phyloP scores from a whole-genome alignment of 2,113 vertebrate genomes.

The Rhodinocichla rosea region DNA sequence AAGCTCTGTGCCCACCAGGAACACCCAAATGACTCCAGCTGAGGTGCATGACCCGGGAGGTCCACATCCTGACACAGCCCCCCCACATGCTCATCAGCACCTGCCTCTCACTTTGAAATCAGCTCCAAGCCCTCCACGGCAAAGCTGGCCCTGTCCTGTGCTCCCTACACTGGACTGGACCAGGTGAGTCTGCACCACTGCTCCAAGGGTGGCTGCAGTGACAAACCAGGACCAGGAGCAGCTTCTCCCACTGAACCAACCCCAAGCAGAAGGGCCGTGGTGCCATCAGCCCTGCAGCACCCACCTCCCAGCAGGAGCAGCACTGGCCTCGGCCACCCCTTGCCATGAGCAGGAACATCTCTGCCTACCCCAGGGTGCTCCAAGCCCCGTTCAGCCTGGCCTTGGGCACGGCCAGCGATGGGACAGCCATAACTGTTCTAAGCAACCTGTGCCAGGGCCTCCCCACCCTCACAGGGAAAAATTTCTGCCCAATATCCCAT shows the following conservation, averaged over 20 bases:
- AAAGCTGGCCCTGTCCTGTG: not conserved
- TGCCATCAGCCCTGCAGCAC: not conserved
- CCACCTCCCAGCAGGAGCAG: not conserved
- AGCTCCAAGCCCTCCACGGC: not conserved
- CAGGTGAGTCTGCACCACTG: too few relatives aligned
- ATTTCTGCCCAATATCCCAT: not conserved
- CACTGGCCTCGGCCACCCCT: not conserved
- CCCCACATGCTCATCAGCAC: accelerated
- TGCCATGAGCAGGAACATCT: not conserved
- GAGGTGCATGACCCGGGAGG: not conserved
- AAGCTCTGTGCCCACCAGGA: not conserved
- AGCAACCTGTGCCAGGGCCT: not conserved
- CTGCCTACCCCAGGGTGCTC: accelerated
- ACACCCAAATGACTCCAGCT: accelerated
- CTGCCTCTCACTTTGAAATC: not conserved
- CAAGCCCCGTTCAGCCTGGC: accelerated
- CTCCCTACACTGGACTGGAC: not conserved
- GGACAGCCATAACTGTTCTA: not conserved
- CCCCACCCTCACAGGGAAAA: not conserved
- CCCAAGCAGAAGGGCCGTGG: accelerated
- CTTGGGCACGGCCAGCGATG: not conserved
- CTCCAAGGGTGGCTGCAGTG: not conserved
- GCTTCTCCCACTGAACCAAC: accelerated
- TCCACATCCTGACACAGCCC: accelerated
- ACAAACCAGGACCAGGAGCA: not conserved